Evolutionary conservation across 2,797 vertebrate genomes (phyloP), one percentile per base, ranked within the genome.

Genomic region (Syngnathus rostellatus): DNA sequence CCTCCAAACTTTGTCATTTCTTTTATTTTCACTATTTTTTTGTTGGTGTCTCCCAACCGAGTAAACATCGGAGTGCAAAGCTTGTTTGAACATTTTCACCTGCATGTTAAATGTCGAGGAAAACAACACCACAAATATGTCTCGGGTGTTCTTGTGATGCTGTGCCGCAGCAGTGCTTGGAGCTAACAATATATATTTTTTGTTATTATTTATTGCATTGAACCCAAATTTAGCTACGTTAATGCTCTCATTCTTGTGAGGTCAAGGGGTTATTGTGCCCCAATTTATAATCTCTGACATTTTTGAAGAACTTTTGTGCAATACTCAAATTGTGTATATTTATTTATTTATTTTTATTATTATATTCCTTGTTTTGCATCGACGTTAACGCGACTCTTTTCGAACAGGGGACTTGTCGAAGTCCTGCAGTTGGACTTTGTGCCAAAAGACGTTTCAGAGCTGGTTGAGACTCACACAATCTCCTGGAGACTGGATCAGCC

Each of bases 401-500:
- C 71, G 46, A 64, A 71, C 82, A 91, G 90, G 73, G 89, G 90
- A 64, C 89, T 91, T 45, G 71, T 91, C 68, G 90, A 92, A 72
- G 83, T 92, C 66, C 74, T 92, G 31, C 91, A 92, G 58, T 74
- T 92, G 76, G 91, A 92, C 77, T 90, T 91, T 74, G 69, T 87
- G 39, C 81, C 84, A 2, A 86, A 81, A 63, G 85, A 85, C 17
- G 76, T 86, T 55, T 85, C 82, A 0, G 84, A 89, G 68, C 83
- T 81, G 62, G 65, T 76, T 48, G 87, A 90, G 72, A 89, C 81
- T 77, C 89, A 89, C 74, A 76, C 68, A 3, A 78, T 91, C 80
- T 89, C 88, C 6, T 92, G 91, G 91, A 85, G 80, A 46, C 76
- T 92, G 75, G 90, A 92, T 69, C 67, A 89, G 63, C 88, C 88